Evolutionary conservation across 2,888 invertebrate genomes (phyloP), one percentile per base, ranked within the genome.

Genomic region (Nowickia ferox): DNA sequence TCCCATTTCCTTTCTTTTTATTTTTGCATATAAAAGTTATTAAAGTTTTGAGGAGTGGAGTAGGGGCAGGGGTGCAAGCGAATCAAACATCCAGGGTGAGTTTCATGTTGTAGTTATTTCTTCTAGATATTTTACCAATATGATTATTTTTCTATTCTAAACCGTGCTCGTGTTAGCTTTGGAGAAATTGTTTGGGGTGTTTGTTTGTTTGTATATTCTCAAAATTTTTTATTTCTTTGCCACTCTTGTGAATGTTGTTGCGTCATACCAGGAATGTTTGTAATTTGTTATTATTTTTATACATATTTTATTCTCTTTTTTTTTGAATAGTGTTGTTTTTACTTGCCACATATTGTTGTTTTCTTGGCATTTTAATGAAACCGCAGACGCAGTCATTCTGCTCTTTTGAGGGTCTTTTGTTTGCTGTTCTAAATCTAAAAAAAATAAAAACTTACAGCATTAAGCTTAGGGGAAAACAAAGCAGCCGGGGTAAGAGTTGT

Each of bases 321-420:
- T 40, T 63, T 15, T 42, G 22, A 75, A 78, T 57, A 51, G 22
- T 59, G 51, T 66, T 48, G 59, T 76, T 75, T 79, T 84, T 61
- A 55, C 63, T 63, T 69, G 78, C 85, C 84, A 79, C 79, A 76
- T 84, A 85, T 81, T 85, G 79, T 76, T 84, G 83, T 79, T 86
- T 85, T 80, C 83, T 85, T 83, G 85, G 87, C 83, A 80, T 84
- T 87, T 85, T 87, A 87, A 87, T 87, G 87, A 87, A 87, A 87
- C 87, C 87, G 85, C 87, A 85, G 87, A 80, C 85, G 77, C 85
- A 85, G 80, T 76, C 79, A 79, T 84, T 71, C 61, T 66, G 22
- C 19, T 42, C 71, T 72, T 72, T 13, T 42, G 57, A n/a, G 68
- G 13, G 22, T 59, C 53, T 68, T 76, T 63, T 63, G 3, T 38